Base-by-base conservation (phyloP, 2,113 vertebrate species). In the Oryzias celebensis region DNA sequence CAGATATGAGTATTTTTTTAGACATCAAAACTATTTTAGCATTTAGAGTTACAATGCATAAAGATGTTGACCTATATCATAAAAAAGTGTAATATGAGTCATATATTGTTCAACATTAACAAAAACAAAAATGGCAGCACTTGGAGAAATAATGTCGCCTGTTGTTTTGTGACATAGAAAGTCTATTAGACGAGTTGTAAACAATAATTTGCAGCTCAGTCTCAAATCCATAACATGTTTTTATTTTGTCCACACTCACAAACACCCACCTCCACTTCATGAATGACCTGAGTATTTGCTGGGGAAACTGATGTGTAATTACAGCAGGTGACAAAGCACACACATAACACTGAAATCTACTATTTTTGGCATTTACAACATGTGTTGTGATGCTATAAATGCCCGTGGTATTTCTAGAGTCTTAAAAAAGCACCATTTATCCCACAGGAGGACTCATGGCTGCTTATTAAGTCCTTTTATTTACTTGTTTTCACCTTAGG, bases 201-300 rank as follows among this genome's bases (percentile, higher is more conserved):
- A 90, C 85, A 87, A 70, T 87, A 62, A 91, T 92, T 91, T 89
- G 49, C 77, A 85, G 86, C 82, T 87, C 64, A 68, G 51, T 43
- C 44, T 74, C 51, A 80, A 85, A 87, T 85, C 78, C 78, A 83
- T 62, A 87, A 88, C 80, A 87, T 83, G 85, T 82, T 87, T 83
- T 88, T 86, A 81, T 87, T 84, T 88, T 52, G 67, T 71, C 74
- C 77, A 41, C 36, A 4, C 74, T 78, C 73, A 52, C 52, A 78
- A 73, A 79, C 67, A 71, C 61, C 43, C 36, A 52, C 54, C 46
- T 44, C 46, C 51, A 73, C 55, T 5, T 47, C 42, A 43, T 52
- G 52, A 73, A 58, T 78, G 56, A 81, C 65, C 71, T 65, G 52
- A 58, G 50, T 55, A 50, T 73, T 55, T 77, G 52, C 45, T 60